Evolutionary conservation across 2,113 vertebrate species (phyloP).

Genomic region (Pyxicephalus adspersus): DNA sequence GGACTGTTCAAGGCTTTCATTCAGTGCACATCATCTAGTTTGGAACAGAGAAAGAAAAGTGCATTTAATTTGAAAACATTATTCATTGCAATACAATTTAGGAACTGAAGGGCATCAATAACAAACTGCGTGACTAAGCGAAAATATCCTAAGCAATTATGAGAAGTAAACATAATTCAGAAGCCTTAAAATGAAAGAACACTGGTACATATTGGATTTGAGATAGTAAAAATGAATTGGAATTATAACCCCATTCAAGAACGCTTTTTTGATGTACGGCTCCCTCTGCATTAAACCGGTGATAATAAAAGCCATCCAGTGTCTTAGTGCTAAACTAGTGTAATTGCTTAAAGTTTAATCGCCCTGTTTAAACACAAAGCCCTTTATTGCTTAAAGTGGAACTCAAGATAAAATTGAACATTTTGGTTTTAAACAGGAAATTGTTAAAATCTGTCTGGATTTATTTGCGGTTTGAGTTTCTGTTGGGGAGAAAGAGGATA

Average conservation of each 20-base stretch:
- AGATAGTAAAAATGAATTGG: constrained; percentile 8
- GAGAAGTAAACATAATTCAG: constrained; percentile 18
- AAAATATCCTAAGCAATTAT: constrained; percentile 42
- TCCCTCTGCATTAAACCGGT: too few relatives aligned
- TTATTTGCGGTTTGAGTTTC: too few relatives aligned
- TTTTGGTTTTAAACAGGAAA: too few relatives aligned
- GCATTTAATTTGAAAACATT: constrained; percentile 31
- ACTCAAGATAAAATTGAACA: too few relatives aligned
- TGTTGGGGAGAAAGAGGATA: too few relatives aligned
- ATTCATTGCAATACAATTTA: constrained; percentile 42
- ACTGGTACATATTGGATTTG: background rate
- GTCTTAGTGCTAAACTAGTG: too few relatives aligned
- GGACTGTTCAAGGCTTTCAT: constrained; percentile 10
- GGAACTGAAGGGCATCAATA: constrained; percentile 18
- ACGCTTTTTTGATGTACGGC: too few relatives aligned
- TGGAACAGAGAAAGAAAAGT: background rate
- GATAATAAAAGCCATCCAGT: too few relatives aligned
- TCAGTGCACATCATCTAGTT: constrained; percentile 7
- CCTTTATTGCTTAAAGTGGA: too few relatives aligned
- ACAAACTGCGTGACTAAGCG: constrained; percentile 44
- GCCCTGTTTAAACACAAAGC: too few relatives aligned
- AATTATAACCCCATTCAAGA: background rate
- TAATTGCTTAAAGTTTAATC: too few relatives aligned
- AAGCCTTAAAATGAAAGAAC: constrained; percentile 24
- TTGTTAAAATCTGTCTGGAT: too few relatives aligned